Base-by-base conservation (phyloP, 2,113 vertebrate genomes). In the Tonatia bakeri region DNA sequence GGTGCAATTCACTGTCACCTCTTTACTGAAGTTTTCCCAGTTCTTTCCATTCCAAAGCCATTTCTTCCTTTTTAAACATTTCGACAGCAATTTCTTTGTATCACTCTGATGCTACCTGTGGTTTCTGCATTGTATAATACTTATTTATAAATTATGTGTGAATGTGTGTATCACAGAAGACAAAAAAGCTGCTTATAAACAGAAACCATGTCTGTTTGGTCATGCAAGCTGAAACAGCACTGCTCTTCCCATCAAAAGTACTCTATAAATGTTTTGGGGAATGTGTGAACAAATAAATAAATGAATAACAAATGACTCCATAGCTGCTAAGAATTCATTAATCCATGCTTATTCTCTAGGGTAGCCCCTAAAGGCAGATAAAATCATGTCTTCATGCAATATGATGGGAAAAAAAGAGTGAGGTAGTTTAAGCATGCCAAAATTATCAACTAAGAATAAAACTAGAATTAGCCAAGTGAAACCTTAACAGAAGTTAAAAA, bases 401-500 rank as follows among this genome's bases (percentile, higher is more conserved):
- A n/a, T 11, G 15, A 87, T 47, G 12, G 70, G 19, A 14, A 33
- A 22, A 3, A 28, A 10, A 47, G 17, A 61, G n/a, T 15, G 19
- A 90, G 43, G 36, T 45, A 81, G 31, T 59, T 82, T 76, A 56
- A 95, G 67, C 14, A 80, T 31, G 8, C 24, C 1, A 43, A 94
- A 67, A 92, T 84, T n/a, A 75, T 72, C 45, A 50, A 33, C 59
- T 89, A 65, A 77, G 36, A 88, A 90, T 65, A 67, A 89, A 77
- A 82, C 0, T 84, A 17, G 16, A 82, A 85, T 43, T 43, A 91
- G 72, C n/a, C 43, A 94, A 87, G 54, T 73, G 52, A 94, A 87
- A 92, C 89, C 50, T 76, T 83, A 84, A 95, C 7, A 95, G 40
- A 96, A 85, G 19, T 67, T 16, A 61, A 73, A 70, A 70, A n/a